These are phyloP conservation scores for Nibea albiflora DNA, from an alignment of 2,113 vertebrate genomes.

Conservation along the genomic window DNA sequence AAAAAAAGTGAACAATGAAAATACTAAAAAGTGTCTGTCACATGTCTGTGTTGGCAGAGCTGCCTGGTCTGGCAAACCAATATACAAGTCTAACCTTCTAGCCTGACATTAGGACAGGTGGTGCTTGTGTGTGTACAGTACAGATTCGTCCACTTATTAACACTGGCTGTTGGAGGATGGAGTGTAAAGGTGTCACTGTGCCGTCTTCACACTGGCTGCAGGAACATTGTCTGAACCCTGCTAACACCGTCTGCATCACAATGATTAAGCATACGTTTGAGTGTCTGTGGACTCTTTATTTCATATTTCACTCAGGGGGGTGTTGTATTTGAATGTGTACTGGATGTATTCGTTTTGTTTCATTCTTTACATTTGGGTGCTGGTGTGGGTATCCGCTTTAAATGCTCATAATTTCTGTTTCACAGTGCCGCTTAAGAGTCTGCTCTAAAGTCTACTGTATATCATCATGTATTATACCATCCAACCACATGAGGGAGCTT, in stretches of 20 bases:
- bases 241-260: conserved; percentile 45
- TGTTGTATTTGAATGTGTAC: conserved; percentile 11
- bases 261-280: conserved; percentile 1
- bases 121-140: conserved; percentile 1
- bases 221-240: conserved; percentile 25
- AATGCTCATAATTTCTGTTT: not conserved
- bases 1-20: not conserved
- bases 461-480: not conserved
- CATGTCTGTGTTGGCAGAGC: not conserved
- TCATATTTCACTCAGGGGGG: not conserved
- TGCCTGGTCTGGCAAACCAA: not conserved
- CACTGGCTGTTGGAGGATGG: conserved; percentile 37
- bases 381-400: not conserved
- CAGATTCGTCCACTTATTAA: conserved; percentile 51
- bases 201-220: conserved; percentile 38
- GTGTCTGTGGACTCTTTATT: conserved; percentile 11
- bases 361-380: not conserved
- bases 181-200: conserved; percentile 19
- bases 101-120: not conserved
- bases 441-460: not conserved
- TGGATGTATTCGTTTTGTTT: conserved; percentile 21
- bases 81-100: conserved; percentile 46
- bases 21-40: not conserved
- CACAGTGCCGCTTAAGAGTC: not conserved
- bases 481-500: conserved; percentile 18